Evolutionary conservation across 1,140 invertebrate species (phyloP).

Genomic region (Camponotus pennsylvanicus): DNA sequence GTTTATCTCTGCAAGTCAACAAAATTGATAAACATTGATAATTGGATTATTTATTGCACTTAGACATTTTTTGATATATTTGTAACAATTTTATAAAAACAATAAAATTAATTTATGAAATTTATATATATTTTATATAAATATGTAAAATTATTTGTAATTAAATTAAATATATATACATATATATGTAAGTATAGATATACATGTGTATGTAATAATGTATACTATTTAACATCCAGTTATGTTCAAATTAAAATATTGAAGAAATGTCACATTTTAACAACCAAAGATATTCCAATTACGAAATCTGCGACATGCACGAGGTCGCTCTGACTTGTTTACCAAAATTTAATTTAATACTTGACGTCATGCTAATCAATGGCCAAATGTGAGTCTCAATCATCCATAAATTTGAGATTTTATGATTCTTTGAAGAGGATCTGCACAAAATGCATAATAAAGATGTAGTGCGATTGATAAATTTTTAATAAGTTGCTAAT

Average conservation of each 20-base stretch:
- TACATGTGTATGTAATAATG: not conserved
- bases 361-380: slow-evolving; percentile 56
- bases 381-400: slow-evolving; percentile 17
- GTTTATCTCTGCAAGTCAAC: too few relatives aligned
- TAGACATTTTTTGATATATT: too few relatives aligned
- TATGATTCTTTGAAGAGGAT: slow-evolving; percentile 15
- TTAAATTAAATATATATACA: too few relatives aligned
- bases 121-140: too few relatives aligned
- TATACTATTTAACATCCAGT: not conserved
- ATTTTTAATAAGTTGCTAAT: not conserved
- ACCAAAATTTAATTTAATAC: slow-evolving; percentile 50
- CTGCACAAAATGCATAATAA: not conserved
- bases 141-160: not conserved
- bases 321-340: slow-evolving; percentile 36
- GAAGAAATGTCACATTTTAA: not conserved
- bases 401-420: slow-evolving; percentile 6
- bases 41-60: too few relatives aligned
- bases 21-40: too few relatives aligned
- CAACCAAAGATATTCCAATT: slow-evolving; percentile 14
- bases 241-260: not conserved
- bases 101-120: too few relatives aligned
- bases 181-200: too few relatives aligned
- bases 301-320: slow-evolving; percentile 15
- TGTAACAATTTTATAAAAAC: too few relatives aligned
- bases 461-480: not conserved